Evolutionary conservation across 2,113 vertebrate species (phyloP).

Genomic region (Oncorhynchus tshawytscha): DNA sequence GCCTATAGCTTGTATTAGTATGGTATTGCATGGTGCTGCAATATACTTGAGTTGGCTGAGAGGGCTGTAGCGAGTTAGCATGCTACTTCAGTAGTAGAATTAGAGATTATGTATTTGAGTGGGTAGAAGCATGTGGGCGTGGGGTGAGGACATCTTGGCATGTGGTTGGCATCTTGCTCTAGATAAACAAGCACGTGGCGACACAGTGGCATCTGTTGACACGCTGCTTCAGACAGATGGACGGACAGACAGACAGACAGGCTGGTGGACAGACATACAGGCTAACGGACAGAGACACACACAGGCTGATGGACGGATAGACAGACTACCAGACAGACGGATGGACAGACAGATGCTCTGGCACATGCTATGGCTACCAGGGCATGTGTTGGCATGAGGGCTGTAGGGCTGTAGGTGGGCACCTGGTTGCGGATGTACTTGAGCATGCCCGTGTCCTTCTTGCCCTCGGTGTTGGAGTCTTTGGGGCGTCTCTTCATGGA

Average conservation of each 20-base stretch:
- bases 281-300: not conserved
- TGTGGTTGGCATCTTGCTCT: too few relatives aligned
- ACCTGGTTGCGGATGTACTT: conserved; percentile 99
- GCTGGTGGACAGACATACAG: too few relatives aligned
- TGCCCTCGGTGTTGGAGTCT: conserved; percentile 87
- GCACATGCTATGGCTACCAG: not conserved
- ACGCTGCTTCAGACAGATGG: not conserved
- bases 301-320: not conserved
- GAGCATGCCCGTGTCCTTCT: conserved; percentile 96
- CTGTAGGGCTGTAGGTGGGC: not conserved
- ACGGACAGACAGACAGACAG: not conserved
- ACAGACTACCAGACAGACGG: not conserved
- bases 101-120: not conserved
- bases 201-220: not conserved
- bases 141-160: not conserved
- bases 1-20: not conserved
- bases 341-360: not conserved
- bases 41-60: not conserved
- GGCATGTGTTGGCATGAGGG: not conserved
- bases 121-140: not conserved
- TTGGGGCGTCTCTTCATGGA: conserved; percentile 92
- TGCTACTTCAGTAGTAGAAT: not conserved
- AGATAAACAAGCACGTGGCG: not conserved
- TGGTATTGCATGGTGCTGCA: not conserved
- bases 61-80: not conserved